Percentiles rank a stretch among this genome's conserved stretches.
Conservation (phyloP, 2,113 vertebrate genomes). For the Laterallus jamaicensis region DNA sequence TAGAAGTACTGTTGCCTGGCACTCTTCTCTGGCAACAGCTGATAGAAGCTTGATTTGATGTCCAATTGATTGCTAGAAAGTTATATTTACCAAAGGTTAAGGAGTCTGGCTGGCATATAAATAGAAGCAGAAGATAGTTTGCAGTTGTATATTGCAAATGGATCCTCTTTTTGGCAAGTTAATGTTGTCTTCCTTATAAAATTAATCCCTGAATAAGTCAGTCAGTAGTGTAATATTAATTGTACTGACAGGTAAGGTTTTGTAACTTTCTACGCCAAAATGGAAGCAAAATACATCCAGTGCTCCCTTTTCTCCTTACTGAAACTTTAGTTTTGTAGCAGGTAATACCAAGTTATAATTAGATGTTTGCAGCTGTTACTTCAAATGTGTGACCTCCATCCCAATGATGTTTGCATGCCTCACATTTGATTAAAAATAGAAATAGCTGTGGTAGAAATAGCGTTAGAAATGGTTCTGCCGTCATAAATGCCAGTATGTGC, state of each 20-base stretch:
- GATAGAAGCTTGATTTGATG: neutral
- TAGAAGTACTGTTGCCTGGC: neutral
- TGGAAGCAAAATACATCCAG: neutral
- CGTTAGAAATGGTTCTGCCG: neutral
- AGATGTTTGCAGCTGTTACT: conserved; percentile 42
- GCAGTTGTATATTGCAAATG: neutral
- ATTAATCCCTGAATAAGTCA: neutral
- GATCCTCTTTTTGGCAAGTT: neutral
- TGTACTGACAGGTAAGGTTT: neutral
- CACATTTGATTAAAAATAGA: conserved; percentile 45
- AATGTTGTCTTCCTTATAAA: neutral
- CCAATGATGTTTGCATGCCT: neutral
- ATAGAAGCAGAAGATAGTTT: conserved; percentile 9
- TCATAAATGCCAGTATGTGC: neutral
- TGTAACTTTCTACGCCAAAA: neutral
- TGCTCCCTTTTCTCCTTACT: neutral
- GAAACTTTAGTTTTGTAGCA: neutral
- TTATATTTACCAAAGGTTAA: conserved; percentile 38
- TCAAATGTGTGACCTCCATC: neutral
- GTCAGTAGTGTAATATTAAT: neutral
- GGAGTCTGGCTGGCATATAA: neutral
- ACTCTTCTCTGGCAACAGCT: neutral
- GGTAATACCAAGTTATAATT: conserved; percentile 30
- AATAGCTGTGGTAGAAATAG: conserved; percentile 2
- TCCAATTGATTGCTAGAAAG: neutral